Percentiles rank a stretch among this genome's conserved stretches.
Evolutionary conservation across 2,888 invertebrate species (phyloP).

Genomic region (Leptopilina drosophilae): DNA sequence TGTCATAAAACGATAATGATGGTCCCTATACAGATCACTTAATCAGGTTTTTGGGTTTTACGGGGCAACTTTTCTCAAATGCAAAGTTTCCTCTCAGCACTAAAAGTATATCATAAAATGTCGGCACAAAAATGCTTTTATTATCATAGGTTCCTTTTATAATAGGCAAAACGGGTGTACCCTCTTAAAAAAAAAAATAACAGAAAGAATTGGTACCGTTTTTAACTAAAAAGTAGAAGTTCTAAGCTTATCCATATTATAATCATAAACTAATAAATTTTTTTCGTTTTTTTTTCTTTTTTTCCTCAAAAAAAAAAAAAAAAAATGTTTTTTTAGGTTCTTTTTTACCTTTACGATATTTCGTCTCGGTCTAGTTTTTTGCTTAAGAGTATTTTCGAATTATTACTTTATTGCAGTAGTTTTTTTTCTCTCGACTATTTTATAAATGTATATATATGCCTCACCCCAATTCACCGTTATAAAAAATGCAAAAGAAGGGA

Average conservation of each 20-base stretch:
- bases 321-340: slow-evolving; percentile 3
- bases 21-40: slow-evolving; percentile 20
- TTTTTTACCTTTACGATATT: slow-evolving; percentile 14
- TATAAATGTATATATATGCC: too few relatives aligned
- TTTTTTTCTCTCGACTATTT: not conserved
- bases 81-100: not conserved
- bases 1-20: slow-evolving; percentile 28
- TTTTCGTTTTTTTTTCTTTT: not conserved
- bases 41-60: slow-evolving; percentile 16
- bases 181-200: not conserved
- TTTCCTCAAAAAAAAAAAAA: not conserved
- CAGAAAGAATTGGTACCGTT: not conserved
- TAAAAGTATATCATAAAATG: slow-evolving; percentile 17
- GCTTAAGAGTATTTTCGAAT: slow-evolving; percentile 3
- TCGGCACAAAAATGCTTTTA: slow-evolving; percentile 15
- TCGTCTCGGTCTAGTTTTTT: slow-evolving; percentile 12
- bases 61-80: slow-evolving; percentile 10
- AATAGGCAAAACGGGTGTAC: slow-evolving; percentile 26
- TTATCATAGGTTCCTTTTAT: slow-evolving; percentile 20
- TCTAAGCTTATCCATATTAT: slow-evolving; percentile 2
- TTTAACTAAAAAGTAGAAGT: slow-evolving; percentile 16
- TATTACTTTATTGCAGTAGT: slow-evolving; percentile 26
- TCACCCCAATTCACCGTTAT: too few relatives aligned
- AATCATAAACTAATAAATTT: slow-evolving; percentile 33
- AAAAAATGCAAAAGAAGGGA: too few relatives aligned